Evolutionary conservation across 2,888 invertebrate species (phyloP).

Genomic region (Diarsia mendica): DNA sequence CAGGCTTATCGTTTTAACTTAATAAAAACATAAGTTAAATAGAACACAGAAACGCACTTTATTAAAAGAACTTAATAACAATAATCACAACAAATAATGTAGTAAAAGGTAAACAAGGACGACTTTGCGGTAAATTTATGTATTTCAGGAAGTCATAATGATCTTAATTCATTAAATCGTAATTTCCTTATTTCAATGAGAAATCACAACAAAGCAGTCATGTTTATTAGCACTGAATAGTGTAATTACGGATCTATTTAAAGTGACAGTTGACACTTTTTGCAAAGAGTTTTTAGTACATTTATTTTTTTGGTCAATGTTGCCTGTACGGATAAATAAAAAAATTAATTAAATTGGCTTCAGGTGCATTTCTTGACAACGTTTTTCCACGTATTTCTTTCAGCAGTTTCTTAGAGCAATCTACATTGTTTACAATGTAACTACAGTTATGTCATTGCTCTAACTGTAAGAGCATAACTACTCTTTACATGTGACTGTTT

Average conservation of each 20-base stretch:
- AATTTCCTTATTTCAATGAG: conserved; percentile 56
- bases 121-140: conserved; percentile 17
- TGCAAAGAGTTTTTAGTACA: conserved; percentile 12
- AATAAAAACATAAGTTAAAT: neutral
- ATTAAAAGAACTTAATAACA: conserved; percentile 12
- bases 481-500: neutral
- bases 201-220: conserved; percentile 28
- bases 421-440: neutral
- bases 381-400: neutral
- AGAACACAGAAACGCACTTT: neutral
- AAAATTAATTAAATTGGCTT: conserved; percentile 6
- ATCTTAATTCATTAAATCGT: conserved; percentile 30
- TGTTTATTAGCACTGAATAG: conserved; percentile 33
- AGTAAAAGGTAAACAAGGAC: conserved; percentile 19
- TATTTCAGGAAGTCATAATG: conserved; percentile 35
- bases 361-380: neutral
- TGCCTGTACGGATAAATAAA: conserved; percentile 1
- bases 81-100: conserved; percentile 8
- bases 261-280: conserved; percentile 22
- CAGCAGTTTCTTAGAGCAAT: neutral
- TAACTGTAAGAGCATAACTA: neutral
- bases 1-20: neutral
- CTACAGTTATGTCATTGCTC: neutral
- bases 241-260: conserved; percentile 37
- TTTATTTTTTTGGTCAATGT: conserved; percentile 13